phyloP scores from a whole-genome alignment of 2,888 invertebrate species.

The Schizotus pectinicornis region DNA sequence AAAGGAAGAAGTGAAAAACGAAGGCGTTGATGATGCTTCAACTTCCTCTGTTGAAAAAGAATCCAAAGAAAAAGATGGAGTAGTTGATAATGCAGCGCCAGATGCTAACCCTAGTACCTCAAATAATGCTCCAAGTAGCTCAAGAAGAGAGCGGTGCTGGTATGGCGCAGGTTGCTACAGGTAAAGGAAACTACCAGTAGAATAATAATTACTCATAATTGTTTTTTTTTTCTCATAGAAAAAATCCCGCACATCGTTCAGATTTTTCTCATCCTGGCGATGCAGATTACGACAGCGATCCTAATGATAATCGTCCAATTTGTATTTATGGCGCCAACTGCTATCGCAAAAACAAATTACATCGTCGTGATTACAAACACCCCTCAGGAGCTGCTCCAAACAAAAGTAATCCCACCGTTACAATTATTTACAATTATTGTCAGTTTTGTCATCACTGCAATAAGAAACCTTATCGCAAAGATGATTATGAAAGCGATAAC shows the following conservation, averaged over 20 bases:
- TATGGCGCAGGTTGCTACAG: slow-evolving; percentile 71
- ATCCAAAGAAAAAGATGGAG: neutral
- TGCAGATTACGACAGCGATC: slow-evolving; percentile 62
- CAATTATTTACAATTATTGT: slow-evolving; percentile 24
- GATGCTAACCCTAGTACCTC: slow-evolving; percentile 1
- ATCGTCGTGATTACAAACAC: slow-evolving; percentile 63
- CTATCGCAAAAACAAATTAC: slow-evolving; percentile 64
- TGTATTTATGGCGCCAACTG: slow-evolving; percentile 68
- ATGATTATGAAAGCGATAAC: slow-evolving; percentile 37
- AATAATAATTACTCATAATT: neutral
- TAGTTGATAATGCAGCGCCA: neutral
- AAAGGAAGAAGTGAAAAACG: slow-evolving; percentile 21
- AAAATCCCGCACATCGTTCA: slow-evolving; percentile 65
- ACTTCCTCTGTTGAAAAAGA: neutral
- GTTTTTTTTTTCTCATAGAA: slow-evolving; percentile 57
- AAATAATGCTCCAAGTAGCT: slow-evolving; percentile 16
- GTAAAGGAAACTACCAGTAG: slow-evolving; percentile 49
- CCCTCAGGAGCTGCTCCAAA: slow-evolving; percentile 42
- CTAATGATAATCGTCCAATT: slow-evolving; percentile 56
- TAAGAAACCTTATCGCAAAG: slow-evolving; percentile 23
- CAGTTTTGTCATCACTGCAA: slow-evolving; percentile 36
- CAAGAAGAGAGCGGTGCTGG: slow-evolving; percentile 64
- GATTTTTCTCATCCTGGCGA: slow-evolving; percentile 71
- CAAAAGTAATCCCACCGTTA: slow-evolving; percentile 4
- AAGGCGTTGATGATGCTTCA: neutral